phyloP scores from a whole-genome alignment of 1,140 invertebrate genomes.

The Rhizoglyphus robini region DNA sequence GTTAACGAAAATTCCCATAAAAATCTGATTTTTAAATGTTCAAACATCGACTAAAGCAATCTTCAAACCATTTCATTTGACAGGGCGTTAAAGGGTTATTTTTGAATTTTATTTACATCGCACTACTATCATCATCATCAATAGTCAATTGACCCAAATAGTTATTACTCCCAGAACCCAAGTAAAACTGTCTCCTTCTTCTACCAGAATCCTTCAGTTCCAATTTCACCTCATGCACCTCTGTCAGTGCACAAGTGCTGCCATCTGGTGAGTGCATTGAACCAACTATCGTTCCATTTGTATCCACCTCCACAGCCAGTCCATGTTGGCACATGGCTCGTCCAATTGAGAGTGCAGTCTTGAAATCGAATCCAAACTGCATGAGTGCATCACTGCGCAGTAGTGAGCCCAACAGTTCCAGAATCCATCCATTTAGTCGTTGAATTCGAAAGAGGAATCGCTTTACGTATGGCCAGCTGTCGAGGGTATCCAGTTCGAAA shows the following conservation, averaged over 20 bases:
- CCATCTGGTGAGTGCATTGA: constrained; percentile 34
- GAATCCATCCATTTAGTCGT: constrained; percentile 22
- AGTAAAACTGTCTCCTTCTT: constrained; percentile 38
- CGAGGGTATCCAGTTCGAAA: constrained; percentile 29
- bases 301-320: constrained; percentile 45
- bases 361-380: constrained; percentile 33
- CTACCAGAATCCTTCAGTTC: not conserved
- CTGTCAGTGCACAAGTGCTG: constrained; percentile 29
- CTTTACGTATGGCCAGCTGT: constrained; percentile 31
- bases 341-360: constrained; percentile 33
- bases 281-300: constrained; percentile 48
- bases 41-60: too few relatives aligned
- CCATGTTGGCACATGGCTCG: constrained; percentile 26
- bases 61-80: too few relatives aligned
- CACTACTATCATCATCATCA: too few relatives aligned
- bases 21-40: too few relatives aligned
- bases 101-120: too few relatives aligned
- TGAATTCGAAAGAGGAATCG: constrained; percentile 30
- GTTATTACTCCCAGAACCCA: constrained; percentile 53
- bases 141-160: constrained; percentile 39
- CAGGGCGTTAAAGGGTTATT: too few relatives aligned
- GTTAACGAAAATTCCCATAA: too few relatives aligned
- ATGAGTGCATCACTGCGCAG: too few relatives aligned
- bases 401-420: constrained; percentile 21
- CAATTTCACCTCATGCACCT: constrained; percentile 31